phyloP scores from a whole-genome alignment of 2,888 invertebrate species.

The Chromoteleia sp. region DNA sequence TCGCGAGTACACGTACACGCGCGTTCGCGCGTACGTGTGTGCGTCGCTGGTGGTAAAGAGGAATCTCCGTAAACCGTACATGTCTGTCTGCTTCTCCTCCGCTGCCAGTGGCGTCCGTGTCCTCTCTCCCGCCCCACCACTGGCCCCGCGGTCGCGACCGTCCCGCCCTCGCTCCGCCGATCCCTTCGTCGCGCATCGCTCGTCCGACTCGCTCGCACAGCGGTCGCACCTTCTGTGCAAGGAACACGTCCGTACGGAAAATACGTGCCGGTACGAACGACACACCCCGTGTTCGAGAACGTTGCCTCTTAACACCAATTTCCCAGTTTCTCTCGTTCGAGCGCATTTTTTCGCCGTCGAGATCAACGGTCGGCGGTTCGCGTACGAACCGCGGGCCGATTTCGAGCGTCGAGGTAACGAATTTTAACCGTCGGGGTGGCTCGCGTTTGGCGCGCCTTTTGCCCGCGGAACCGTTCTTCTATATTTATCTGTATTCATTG shows the following conservation, averaged over 20 bases:
- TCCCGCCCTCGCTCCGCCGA: slow-evolving; percentile 74
- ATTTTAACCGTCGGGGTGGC: neutral
- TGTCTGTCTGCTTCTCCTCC: slow-evolving; percentile 73
- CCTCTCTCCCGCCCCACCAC: slow-evolving; percentile 58
- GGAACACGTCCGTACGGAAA: slow-evolving; percentile 34
- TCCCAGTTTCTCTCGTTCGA: neutral
- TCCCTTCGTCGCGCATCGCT: slow-evolving; percentile 67
- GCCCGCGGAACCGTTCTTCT: slow-evolving; percentile 24
- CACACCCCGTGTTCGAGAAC: slow-evolving; percentile 4
- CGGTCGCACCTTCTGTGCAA: slow-evolving; percentile 6
- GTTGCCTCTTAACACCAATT: neutral
- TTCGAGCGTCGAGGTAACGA: neutral
- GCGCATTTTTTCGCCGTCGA: neutral
- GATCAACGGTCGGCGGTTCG: neutral
- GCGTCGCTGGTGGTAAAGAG: slow-evolving; percentile 74
- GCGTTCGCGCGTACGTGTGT: slow-evolving; percentile 50
- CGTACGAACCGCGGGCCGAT: too few species aligned
- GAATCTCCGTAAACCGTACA: slow-evolving; percentile 77
- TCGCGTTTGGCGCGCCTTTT: slow-evolving; percentile 8
- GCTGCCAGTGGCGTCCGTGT: slow-evolving; percentile 58
- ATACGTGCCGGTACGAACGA: slow-evolving; percentile 16
- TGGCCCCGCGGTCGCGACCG: slow-evolving; percentile 73
- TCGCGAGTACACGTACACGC: slow-evolving; percentile 61
- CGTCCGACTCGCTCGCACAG: slow-evolving; percentile 49
- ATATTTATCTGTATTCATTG: slow-evolving; percentile 58